phyloP scores from a whole-genome alignment of 2,888 invertebrate genomes.

The Lysandra bellargus region DNA sequence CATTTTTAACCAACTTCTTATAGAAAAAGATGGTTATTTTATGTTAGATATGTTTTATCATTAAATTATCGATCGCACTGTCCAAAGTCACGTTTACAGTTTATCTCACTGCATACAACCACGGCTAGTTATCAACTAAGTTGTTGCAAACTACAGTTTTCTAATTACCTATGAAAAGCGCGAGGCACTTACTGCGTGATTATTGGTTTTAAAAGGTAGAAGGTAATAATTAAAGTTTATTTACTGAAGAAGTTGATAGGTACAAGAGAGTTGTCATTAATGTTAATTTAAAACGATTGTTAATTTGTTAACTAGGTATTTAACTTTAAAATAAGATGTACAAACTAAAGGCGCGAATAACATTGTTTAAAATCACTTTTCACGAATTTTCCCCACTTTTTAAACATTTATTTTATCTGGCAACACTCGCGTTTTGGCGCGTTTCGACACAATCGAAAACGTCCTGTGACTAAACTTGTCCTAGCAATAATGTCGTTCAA shows the following conservation, averaged over 20 bases:
- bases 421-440: conserved; percentile 41
- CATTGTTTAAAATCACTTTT: background rate
- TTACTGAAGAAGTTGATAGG: background rate
- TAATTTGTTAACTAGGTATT: no score
- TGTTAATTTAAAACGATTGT: background rate
- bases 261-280: background rate
- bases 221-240: background rate
- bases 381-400: background rate
- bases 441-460: conserved; percentile 43
- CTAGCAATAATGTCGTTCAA: conserved; percentile 62
- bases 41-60: conserved; percentile 38
- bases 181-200: background rate
- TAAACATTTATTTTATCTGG: conserved; percentile 30
- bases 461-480: conserved; percentile 62
- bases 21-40: background rate
- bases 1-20: conserved; percentile 47
- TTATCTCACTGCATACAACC: conserved; percentile 41
- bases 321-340: no score
- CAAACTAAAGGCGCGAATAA: no score
- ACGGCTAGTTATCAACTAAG: conserved; percentile 55
- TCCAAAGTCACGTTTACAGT: background rate
- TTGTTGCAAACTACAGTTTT: conserved; percentile 19
- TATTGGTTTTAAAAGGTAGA: background rate
- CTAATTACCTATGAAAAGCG: conserved; percentile 11
- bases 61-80: conserved; percentile 46